Percentiles rank a stretch among this genome's conserved stretches.
Conservation (phyloP, 1,140 invertebrate species). For the Campoletis sonorensis region DNA sequence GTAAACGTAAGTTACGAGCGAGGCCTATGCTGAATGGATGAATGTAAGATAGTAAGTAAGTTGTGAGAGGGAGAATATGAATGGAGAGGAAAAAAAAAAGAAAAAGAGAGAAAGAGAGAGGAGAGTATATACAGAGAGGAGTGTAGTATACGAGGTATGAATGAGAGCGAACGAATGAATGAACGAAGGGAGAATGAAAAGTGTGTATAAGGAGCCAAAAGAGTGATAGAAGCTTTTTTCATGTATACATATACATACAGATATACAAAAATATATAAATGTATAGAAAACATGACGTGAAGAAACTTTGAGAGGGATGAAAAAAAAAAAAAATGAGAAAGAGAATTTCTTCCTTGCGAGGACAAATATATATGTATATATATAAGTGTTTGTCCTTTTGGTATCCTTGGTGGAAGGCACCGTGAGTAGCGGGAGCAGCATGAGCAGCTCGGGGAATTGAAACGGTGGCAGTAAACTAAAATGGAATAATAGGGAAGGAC, state of each 20-base stretch:
- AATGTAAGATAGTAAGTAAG: constrained; percentile 9
- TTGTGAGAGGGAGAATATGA: constrained; percentile 3
- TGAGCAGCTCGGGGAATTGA: constrained; percentile 57
- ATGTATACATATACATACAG: not conserved
- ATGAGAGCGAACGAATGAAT: constrained; percentile 38
- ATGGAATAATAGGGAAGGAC: constrained; percentile 74
- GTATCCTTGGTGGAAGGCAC: not conserved
- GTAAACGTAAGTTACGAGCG: not conserved
- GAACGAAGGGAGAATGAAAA: constrained; percentile 33
- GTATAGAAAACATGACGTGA: constrained; percentile 21
- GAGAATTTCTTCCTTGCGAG: not conserved
- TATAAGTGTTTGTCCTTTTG: not conserved
- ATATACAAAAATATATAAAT: not conserved
- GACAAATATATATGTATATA: not conserved
- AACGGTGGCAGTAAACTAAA: constrained; percentile 72
- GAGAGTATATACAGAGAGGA: not conserved
- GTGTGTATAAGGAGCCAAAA: constrained; percentile 32
- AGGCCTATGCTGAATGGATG: not conserved
- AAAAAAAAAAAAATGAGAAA: constrained; percentile 33
- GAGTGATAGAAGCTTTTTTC: constrained; percentile 27
- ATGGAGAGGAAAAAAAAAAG: not conserved
- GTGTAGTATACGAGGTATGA: constrained; percentile 21
- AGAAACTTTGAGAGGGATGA: constrained; percentile 23
- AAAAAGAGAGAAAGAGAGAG: not conserved
- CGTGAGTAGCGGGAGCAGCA: constrained; percentile 3